phyloP scores from a whole-genome alignment of 2,797 vertebrate genomes.

The Protonibea diacanthus region DNA sequence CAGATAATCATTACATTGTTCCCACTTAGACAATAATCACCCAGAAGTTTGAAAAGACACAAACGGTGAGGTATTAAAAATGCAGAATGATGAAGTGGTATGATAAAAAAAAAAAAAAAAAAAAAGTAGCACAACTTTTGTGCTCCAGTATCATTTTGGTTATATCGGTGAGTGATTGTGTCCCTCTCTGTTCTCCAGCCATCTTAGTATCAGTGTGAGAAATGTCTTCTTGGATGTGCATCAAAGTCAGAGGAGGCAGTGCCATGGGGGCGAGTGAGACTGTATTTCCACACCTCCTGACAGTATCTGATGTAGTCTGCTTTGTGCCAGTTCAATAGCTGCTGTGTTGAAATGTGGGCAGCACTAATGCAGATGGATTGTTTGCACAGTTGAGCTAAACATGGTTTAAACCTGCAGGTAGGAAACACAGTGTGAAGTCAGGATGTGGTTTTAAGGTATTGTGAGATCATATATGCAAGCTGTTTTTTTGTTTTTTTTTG shows the following conservation, averaged over 20 bases:
- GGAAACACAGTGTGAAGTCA: background rate
- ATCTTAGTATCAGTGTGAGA: conserved; percentile 58
- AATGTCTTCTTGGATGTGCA: conserved; percentile 59
- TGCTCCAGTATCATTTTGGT: conserved; percentile 47
- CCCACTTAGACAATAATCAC: conserved; percentile 47
- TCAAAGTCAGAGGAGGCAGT: conserved; percentile 57
- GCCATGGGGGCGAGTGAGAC: conserved; percentile 38
- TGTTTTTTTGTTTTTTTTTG: background rate
- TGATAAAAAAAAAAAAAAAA: conserved; percentile 16
- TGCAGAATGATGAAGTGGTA: conserved; percentile 35
- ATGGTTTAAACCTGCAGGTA: background rate
- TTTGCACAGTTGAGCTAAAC: background rate
- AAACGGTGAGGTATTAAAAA: conserved; percentile 32
- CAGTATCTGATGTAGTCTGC: conserved; percentile 56
- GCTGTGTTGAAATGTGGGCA: conserved; percentile 52
- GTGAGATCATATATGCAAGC: background rate
- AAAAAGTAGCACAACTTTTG: conserved; percentile 32
- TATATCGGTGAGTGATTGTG: conserved; percentile 33
- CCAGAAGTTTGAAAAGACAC: conserved; percentile 31
- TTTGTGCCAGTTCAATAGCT: conserved; percentile 38
- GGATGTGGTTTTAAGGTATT: conserved; percentile 4
- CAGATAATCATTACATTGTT: conserved; percentile 62
- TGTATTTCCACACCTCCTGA: conserved; percentile 57
- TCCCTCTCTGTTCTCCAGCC: conserved; percentile 41
- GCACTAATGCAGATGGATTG: conserved; percentile 24